Conservation (phyloP, 37 sponge, comb jelly and placozoan genomes). For the Cladorhizidae sp. region DNA sequence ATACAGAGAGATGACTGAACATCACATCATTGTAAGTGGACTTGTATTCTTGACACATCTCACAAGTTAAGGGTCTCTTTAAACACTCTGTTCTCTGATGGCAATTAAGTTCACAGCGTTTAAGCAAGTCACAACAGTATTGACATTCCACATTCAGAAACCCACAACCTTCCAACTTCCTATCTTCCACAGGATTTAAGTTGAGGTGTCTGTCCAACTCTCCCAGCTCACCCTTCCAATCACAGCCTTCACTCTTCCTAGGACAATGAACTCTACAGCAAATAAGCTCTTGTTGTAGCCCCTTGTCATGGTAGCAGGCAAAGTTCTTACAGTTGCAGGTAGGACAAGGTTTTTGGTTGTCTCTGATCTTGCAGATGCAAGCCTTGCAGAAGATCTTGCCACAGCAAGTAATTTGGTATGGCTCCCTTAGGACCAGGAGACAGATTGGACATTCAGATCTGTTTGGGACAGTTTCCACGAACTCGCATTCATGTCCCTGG, state of each 20-base stretch:
- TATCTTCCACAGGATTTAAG: constrained; percentile 4
- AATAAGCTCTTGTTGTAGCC: background rate
- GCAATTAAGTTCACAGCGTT: background rate
- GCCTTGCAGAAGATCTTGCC: background rate
- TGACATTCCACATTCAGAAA: background rate
- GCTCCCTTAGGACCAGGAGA: background rate
- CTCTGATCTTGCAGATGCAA: background rate
- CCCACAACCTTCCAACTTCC: background rate
- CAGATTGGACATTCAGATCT: background rate
- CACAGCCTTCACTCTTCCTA: constrained; percentile 4
- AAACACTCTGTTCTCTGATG: constrained; percentile 1
- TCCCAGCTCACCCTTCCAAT: constrained; percentile 24
- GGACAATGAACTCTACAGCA: background rate
- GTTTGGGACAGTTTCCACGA: constrained; percentile 11
- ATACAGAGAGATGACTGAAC: constrained; percentile 7
- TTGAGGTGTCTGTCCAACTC: constrained; percentile 27
- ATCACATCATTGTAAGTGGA: constrained; percentile 26
- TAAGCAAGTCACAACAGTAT: background rate
- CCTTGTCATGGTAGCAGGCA: background rate
- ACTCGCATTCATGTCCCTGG: constrained; percentile 42
- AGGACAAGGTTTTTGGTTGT: constrained; percentile 6
- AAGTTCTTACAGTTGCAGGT: background rate
- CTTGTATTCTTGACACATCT: constrained; percentile 13
- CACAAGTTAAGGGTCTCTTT: constrained; percentile 25
- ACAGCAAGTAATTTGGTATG: constrained; percentile 7